phyloP scores from a whole-genome alignment of 2,797 vertebrate species.

The Brotogeris chrysoptera region DNA sequence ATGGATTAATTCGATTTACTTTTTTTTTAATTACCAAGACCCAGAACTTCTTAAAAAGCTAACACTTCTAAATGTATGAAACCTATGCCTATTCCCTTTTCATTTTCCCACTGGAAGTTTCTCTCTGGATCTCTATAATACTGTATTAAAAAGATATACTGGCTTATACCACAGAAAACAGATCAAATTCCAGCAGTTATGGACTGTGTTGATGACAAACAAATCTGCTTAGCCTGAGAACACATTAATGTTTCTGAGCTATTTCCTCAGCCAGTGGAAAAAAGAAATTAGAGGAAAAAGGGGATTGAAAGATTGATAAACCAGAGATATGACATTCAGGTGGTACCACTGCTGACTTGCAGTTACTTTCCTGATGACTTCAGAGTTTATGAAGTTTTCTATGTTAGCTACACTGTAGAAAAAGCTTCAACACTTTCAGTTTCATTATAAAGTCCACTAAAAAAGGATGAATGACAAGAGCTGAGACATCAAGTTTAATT shows the following conservation, averaged over 20 bases:
- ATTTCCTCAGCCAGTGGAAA: background rate
- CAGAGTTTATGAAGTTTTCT: background rate
- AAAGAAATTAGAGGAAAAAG: background rate
- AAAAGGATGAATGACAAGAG: background rate
- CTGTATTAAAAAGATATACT: background rate
- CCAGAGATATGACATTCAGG: background rate
- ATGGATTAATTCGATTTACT: background rate
- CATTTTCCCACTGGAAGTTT: background rate
- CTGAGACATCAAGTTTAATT: background rate
- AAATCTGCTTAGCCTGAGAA: background rate
- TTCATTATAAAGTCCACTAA: background rate
- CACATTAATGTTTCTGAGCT: background rate
- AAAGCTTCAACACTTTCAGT: background rate
- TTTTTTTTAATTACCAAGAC: background rate
- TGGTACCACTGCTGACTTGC: background rate
- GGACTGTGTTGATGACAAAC: background rate
- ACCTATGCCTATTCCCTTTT: background rate
- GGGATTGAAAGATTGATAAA: background rate
- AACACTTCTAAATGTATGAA: background rate
- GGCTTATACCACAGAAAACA: background rate
- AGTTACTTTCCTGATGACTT: background rate
- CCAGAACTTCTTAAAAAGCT: background rate
- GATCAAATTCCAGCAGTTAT: background rate
- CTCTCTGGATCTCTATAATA: background rate
- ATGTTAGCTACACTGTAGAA: background rate